phyloP scores from a whole-genome alignment of 2,113 vertebrate genomes.

The Elaphurus davidianus region DNA sequence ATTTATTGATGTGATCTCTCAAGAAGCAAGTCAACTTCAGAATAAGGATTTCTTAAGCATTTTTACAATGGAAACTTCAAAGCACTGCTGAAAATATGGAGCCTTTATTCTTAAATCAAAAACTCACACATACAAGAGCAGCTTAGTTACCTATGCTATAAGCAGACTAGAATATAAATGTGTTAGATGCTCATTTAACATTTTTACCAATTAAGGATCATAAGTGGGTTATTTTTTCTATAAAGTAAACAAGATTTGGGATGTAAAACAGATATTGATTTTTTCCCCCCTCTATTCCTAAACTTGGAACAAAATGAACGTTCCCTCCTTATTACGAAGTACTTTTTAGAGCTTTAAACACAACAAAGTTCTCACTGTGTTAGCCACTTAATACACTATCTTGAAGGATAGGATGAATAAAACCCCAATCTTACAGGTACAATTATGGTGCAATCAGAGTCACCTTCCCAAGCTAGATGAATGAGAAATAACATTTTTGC shows the following conservation, averaged over 20 bases:
- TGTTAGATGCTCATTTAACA: not conserved
- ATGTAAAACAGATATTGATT: not conserved
- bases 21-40: not conserved
- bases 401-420: not conserved
- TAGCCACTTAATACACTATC: not conserved
- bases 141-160: accelerated
- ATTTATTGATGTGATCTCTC: not conserved
- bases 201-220: not conserved
- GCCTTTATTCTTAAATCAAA: not conserved
- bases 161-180: not conserved
- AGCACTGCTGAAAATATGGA: not conserved
- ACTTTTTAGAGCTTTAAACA: not conserved
- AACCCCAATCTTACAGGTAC: not conserved
- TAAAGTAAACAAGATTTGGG: not conserved
- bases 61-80: not conserved
- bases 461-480: not conserved
- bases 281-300: not conserved
- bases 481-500: not conserved
- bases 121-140: not conserved
- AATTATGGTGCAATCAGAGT: not conserved
- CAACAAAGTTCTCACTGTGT: not conserved
- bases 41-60: not conserved
- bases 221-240: not conserved
- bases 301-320: not conserved
- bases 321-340: not conserved